A percentile compares a stretch with the other conserved stretches of the same genome.
These are phyloP conservation scores for Sminthurinus aureus DNA, from an alignment of 2,888 invertebrate genomes.

Conservation along the genomic window DNA sequence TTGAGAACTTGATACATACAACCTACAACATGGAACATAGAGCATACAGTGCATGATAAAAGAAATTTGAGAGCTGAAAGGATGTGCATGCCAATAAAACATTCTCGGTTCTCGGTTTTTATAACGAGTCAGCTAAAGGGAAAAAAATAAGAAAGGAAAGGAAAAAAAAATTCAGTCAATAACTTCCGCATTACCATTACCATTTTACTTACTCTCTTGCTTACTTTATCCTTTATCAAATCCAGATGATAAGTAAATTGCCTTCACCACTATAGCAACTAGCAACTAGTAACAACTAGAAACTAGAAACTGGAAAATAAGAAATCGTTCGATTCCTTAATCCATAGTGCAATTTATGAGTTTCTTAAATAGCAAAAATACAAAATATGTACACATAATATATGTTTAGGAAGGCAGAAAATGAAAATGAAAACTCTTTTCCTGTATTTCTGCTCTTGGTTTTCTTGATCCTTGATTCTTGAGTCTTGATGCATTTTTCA, in stretches of 20 bases:
- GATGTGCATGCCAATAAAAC: neutral
- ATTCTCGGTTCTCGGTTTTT: neutral
- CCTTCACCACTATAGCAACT: neutral
- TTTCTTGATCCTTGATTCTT: neutral
- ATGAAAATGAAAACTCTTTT: no score
- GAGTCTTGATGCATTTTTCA: no score
- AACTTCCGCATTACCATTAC: slow-evolving; percentile 37
- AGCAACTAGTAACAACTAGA: no score
- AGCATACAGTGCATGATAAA: neutral
- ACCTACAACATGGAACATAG: no score
- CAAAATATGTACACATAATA: no score
- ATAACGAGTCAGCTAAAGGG: slow-evolving; percentile 16
- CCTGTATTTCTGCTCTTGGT: neutral
- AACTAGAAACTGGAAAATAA: no score
- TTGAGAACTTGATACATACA: no score
- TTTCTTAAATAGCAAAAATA: no score
- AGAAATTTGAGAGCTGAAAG: neutral
- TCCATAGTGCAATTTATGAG: no score
- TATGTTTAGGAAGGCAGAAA: no score
- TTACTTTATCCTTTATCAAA: slow-evolving; percentile 23
- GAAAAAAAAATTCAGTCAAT: slow-evolving; percentile 26
- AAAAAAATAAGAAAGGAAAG: slow-evolving; percentile 10
- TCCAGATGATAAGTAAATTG: slow-evolving; percentile 37
- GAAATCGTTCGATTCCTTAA: no score
- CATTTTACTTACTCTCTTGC: no score